Conservation (phyloP, 1,140 invertebrate genomes). For the Drosophila novamexicana region DNA sequence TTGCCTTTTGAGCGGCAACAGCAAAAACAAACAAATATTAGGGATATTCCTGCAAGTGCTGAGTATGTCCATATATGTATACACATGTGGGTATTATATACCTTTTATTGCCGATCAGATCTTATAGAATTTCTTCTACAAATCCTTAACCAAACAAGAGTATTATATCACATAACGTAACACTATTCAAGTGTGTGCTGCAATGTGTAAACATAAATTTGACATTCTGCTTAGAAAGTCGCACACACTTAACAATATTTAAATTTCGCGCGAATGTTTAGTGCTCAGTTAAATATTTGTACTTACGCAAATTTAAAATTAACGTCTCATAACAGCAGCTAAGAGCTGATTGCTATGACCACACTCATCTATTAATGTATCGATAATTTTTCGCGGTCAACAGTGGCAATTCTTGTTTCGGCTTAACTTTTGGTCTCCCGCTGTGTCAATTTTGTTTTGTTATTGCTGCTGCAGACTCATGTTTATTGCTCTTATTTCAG, state of each 20-base stretch:
- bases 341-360: slow-evolving; percentile 35
- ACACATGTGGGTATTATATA: not conserved
- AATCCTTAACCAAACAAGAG: not conserved
- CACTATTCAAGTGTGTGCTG: not conserved
- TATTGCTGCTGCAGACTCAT: not conserved
- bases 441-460: slow-evolving; percentile 3
- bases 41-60: slow-evolving; percentile 7
- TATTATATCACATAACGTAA: slow-evolving; percentile 3
- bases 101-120: not conserved
- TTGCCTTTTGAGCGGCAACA: slow-evolving; percentile 7
- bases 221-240: not conserved
- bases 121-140: not conserved
- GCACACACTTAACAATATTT: not conserved
- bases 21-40: not conserved
- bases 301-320: slow-evolving; percentile 3
- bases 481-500: not conserved
- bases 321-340: slow-evolving; percentile 5
- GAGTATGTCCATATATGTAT: not conserved
- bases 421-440: slow-evolving; percentile 11
- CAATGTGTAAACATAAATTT: not conserved
- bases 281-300: not conserved
- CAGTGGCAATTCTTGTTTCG: slow-evolving; percentile 12
- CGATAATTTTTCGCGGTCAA: slow-evolving; percentile 24
- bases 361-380: slow-evolving; percentile 1
- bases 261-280: not conserved